A percentile compares a stretch with the other conserved stretches of the same genome.
phyloP scores from a whole-genome alignment of 1,140 invertebrate genomes.

The Drosophila setifemur region DNA sequence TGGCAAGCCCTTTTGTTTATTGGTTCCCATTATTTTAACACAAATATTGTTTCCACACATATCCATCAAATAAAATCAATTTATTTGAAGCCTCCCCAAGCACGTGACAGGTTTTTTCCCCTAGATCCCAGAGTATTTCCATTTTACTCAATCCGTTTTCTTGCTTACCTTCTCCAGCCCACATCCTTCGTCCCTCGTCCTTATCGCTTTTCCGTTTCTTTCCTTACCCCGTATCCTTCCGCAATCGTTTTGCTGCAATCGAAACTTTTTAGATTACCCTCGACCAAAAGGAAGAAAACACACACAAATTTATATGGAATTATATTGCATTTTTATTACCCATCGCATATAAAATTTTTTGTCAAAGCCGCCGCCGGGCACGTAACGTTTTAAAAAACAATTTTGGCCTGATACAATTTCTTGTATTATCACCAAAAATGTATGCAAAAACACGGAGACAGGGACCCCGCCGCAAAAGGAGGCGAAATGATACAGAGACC shows the following conservation, averaged over 20 bases:
- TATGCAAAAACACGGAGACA: conserved; percentile 52
- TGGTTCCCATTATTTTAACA: background rate
- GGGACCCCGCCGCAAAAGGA: conserved; percentile 3
- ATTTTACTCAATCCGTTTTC: background rate
- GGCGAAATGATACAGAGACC: conserved; percentile 1
- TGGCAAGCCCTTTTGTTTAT: conserved; percentile 5
- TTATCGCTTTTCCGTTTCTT: background rate
- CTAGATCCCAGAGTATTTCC: background rate
- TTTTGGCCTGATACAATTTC: conserved; percentile 72
- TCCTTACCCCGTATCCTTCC: background rate
- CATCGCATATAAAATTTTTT: conserved; percentile 43
- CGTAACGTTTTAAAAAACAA: conserved; percentile 79
- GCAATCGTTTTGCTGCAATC: conserved; percentile 43
- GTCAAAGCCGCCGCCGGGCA: conserved; percentile 61
- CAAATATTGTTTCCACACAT: conserved; percentile 1
- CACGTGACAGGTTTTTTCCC: conserved; percentile 12
- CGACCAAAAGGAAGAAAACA: conserved; percentile 8
- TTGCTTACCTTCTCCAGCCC: background rate
- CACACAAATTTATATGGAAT: conserved; percentile 56
- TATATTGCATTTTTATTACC: conserved; percentile 80
- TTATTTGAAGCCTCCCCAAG: conserved; percentile 6
- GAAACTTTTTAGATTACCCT: conserved; percentile 52
- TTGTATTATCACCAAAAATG: conserved; percentile 70
- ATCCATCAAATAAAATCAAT: conserved; percentile 38
- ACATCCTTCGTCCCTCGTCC: no score